Base-by-base conservation (phyloP, 2,888 invertebrate genomes). In the Heliconius aoede region DNA sequence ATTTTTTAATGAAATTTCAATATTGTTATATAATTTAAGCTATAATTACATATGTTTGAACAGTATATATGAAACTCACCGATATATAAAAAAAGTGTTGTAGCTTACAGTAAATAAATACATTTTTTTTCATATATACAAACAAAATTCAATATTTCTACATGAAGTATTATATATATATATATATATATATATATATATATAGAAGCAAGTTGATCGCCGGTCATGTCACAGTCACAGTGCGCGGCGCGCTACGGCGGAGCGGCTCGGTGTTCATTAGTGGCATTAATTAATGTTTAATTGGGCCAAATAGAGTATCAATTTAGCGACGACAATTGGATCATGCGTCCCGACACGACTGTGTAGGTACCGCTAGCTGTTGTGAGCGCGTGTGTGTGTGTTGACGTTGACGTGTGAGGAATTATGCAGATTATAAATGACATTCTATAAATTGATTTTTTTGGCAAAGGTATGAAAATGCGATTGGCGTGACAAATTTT, bases 251-350 rank as follows among this genome's bases (percentile, higher is more conserved):
- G 78, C 76, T 80, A 88, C 88, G 86, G 87, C 88, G 87, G 86
- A 87, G 85, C 89, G 88, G 88, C 88, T 88, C 89, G 85, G 87
- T 90, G 90, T 92, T 92, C 92, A 93, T 93, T 94, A 92, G 89
- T 87, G 87, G 86, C 89, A 90, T 88, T 93, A 94, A 94, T 94
- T 93, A 93, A 91, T 90, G 91, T 87, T 91, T 92, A 94, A 93
- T 94, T 93, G 93, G 91, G 88, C 91, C 90, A 91, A 93, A 93
- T 93, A 91, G 92, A 91, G 91, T 92, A 92, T 91, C 92, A 92
- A 92, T 92, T 93, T 91, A 92, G 91, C 89, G 87, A 89, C 89
- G 86, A 83, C 92, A 92, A 93, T 92, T 92, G 92, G 91, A 92
- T 92, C 93, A 91, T 90, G 90, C 89, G 87, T 88, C 89, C 87